Evolutionary conservation across 2,888 invertebrate species (phyloP).

Genomic region (Scaptomyza caliginosa): DNA sequence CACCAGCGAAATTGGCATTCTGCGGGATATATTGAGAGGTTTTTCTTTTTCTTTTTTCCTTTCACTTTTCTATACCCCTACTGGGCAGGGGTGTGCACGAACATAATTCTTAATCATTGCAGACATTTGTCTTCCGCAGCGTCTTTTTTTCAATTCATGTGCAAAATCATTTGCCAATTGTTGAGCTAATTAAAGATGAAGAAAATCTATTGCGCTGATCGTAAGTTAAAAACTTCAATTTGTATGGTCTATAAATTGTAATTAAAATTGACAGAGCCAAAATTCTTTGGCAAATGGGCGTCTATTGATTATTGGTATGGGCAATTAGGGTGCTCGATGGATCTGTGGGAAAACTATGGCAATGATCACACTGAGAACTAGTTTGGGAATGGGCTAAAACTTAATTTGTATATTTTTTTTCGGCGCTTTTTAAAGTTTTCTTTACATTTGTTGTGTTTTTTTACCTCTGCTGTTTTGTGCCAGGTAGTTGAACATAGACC

Average conservation of each 20-base stretch:
- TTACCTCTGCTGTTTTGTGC: no score
- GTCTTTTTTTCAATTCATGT: slow-evolving; percentile 30
- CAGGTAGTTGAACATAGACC: slow-evolving; percentile 71
- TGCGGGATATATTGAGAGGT: slow-evolving; percentile 5
- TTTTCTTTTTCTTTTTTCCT: slow-evolving; percentile 1
- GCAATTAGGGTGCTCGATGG: slow-evolving; percentile 21
- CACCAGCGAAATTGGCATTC: slow-evolving; percentile 36
- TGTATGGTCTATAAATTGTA: slow-evolving; percentile 71
- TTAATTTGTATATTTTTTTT: slow-evolving; percentile 3
- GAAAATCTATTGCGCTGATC: background rate
- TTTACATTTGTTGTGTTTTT: slow-evolving; percentile 3
- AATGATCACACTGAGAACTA: slow-evolving; percentile 18
- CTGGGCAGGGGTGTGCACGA: slow-evolving; percentile 32
- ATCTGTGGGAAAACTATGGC: slow-evolving; percentile 36
- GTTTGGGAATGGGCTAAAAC: slow-evolving; percentile 19
- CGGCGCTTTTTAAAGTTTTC: slow-evolving; percentile 8
- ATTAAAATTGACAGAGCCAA: slow-evolving; percentile 75
- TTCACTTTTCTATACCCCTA: slow-evolving; percentile 27
- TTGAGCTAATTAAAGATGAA: slow-evolving; percentile 61
- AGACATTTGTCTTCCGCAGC: slow-evolving; percentile 48
- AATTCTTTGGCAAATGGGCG: slow-evolving; percentile 10
- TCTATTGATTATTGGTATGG: slow-evolving; percentile 28
- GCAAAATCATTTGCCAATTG: slow-evolving; percentile 74
- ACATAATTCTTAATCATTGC: slow-evolving; percentile 58
- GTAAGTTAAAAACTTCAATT: slow-evolving; percentile 26